Conservation (phyloP, 2,113 vertebrate genomes). For the Thomomys bottae region DNA sequence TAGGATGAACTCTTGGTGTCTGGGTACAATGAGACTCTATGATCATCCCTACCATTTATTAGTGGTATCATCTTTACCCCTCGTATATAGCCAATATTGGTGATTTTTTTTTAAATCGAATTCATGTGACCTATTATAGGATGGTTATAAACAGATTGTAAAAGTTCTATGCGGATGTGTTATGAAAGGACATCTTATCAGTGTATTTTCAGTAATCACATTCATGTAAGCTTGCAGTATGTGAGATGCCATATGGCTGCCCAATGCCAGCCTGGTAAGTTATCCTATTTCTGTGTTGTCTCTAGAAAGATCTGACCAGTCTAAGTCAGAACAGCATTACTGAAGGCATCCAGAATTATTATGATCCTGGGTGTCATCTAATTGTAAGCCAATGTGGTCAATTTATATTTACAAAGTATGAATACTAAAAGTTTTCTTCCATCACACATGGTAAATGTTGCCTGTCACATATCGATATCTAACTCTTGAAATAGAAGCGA, state of each 20-base stretch:
- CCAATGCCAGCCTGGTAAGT: not conserved
- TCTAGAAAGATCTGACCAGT: not conserved
- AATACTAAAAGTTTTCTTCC: not conserved
- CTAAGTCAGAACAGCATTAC: not conserved
- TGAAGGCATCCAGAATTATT: not conserved
- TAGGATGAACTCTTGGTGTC: too few relatives aligned
- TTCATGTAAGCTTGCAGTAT: not conserved
- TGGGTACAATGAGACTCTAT: not conserved
- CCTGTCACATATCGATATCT: not conserved
- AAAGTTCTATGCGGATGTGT: not conserved
- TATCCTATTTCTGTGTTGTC: not conserved
- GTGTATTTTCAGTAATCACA: too few relatives aligned
- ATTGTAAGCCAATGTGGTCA: not conserved
- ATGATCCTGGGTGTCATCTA: not conserved
- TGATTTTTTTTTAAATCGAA: not conserved
- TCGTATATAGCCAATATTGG: too few relatives aligned
- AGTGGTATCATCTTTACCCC: too few relatives aligned
- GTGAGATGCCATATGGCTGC: not conserved
- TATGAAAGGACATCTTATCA: not conserved
- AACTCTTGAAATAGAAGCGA: not conserved
- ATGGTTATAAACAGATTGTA: not conserved
- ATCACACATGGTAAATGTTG: not conserved
- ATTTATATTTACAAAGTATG: not conserved
- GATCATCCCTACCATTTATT: not conserved
- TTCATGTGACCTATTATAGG: not conserved